Evolutionary conservation across 2,888 invertebrate species (phyloP).

Genomic region (Ectemnius cavifrons): DNA sequence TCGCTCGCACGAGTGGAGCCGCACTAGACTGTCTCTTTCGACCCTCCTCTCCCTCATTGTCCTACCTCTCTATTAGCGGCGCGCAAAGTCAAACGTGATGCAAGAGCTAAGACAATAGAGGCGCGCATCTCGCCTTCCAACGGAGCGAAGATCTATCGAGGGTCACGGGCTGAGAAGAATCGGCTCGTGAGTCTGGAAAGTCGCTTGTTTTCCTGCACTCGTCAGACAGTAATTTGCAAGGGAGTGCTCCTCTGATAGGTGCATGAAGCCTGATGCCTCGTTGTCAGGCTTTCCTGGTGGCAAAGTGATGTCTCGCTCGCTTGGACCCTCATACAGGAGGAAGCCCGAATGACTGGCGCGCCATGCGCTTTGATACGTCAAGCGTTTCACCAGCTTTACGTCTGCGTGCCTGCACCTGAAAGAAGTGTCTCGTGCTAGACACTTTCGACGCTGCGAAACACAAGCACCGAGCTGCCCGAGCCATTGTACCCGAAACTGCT

Average conservation of each 20-base stretch:
- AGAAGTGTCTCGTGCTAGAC: conserved; percentile 1
- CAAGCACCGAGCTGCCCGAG: too few species aligned
- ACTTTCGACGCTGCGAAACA: neutral
- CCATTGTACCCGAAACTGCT: too few species aligned
- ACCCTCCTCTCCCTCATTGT: conserved; percentile 31
- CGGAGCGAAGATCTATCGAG: conserved; percentile 37
- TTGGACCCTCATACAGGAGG: neutral
- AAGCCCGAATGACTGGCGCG: neutral
- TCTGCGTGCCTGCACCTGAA: neutral
- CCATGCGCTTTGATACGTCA: neutral
- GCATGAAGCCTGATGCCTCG: neutral
- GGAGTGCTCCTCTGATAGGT: neutral
- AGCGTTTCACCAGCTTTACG: neutral
- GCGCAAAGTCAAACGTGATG: conserved; percentile 47
- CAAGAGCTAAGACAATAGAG: conserved; percentile 39
- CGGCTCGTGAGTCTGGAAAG: conserved; percentile 4
- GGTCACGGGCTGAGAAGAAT: conserved; percentile 24
- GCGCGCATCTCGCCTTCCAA: neutral
- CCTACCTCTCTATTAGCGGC: conserved; percentile 11
- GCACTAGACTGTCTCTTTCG: conserved; percentile 43
- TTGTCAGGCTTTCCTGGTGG: neutral
- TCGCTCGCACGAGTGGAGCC: conserved; percentile 36
- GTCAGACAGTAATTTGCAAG: too few species aligned
- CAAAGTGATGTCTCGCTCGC: conserved; percentile 1
- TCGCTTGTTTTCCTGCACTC: conserved; percentile 18